Base-by-base conservation (phyloP, 2,888 invertebrate species). In the Dolichomitus sp. region DNA sequence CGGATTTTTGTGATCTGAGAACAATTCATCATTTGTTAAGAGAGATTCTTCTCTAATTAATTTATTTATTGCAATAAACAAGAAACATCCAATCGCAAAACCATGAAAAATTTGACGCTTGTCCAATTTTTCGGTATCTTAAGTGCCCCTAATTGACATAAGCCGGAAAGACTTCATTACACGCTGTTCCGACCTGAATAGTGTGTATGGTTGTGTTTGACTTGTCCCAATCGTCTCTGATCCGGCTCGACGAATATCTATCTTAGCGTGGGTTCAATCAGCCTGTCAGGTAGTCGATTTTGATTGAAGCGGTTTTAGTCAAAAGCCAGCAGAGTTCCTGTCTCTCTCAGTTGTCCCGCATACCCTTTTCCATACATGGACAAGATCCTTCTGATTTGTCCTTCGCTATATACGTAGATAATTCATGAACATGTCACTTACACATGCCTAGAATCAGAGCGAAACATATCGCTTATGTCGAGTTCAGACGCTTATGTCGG, bases 401-500 rank as follows among this genome's bases (percentile, higher is more conserved):
- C 19, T 17, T 61, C 9, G 2, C 33, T 37, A 11, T 3, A 4
- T 61, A 61, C 37, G 37, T 17, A 19, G 17, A 17, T 17, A 30
- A 59, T 17, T n/a, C 37, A 37, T 37, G 52, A 61, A 52, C 52
- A 52, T 23, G 17, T 33, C 59, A 37, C 59, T 30, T 42, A 40
- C n/a, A 48, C 42, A 52, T 40, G 42, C 23, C 37, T 66, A 52
- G 23, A 79, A 14, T 27, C 30, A 57, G 52, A 75, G 12, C 12
- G 45, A 19, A 65, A 66, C 66, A 79, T 45, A 69, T 70, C 23
- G 65, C 54, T 61, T 66, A 33, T 19, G 57, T 23, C 65, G 40
- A 23, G 23, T 23, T 23, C 11, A 4, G 12, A 9, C 63, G 54
- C 52, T 9, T 37, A 37, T 14, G 45, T 65, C 40, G n/a, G 14